These are phyloP conservation scores for Aphaenogaster ashmeadi DNA, from an alignment of 1,140 invertebrate species.

Conservation along the genomic window DNA sequence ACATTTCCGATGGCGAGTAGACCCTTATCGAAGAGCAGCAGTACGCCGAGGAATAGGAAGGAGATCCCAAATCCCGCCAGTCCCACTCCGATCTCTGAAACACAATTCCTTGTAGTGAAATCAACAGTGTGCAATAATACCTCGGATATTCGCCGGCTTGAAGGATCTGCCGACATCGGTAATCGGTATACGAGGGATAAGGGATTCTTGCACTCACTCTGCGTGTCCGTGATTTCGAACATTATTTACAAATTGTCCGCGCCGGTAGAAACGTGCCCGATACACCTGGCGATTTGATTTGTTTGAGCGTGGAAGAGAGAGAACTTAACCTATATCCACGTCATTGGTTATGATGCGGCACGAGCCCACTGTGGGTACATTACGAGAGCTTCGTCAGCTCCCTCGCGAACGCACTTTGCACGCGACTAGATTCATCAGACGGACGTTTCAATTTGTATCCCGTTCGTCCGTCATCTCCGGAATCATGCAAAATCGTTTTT, in stretches of 20 bases:
- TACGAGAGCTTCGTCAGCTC: conserved; percentile 34
- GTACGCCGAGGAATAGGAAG: conserved; percentile 97
- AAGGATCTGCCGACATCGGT: background rate
- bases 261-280: conserved; percentile 1
- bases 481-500: background rate
- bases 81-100: conserved; percentile 98
- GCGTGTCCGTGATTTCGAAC: conserved; percentile 92
- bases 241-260: conserved; percentile 83
- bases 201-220: conserved; percentile 88
- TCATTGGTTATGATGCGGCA: conserved; percentile 78
- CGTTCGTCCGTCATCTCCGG: too few relatives aligned
- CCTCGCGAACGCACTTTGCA: background rate
- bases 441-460: background rate
- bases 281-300: conserved; percentile 24
- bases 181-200: background rate
- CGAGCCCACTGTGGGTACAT: conserved; percentile 9
- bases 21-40: conserved; percentile 99
- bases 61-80: conserved; percentile 98
- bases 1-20: conserved; percentile 99
- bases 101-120: conserved; percentile 42
- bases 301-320: conserved; percentile 35
- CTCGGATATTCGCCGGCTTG: background rate
- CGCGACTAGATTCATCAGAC: background rate
- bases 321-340: conserved; percentile 86
- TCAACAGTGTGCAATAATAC: conserved; percentile 36